Base-by-base conservation (phyloP, 1,140 invertebrate genomes). In the Lanistes nyassanus region DNA sequence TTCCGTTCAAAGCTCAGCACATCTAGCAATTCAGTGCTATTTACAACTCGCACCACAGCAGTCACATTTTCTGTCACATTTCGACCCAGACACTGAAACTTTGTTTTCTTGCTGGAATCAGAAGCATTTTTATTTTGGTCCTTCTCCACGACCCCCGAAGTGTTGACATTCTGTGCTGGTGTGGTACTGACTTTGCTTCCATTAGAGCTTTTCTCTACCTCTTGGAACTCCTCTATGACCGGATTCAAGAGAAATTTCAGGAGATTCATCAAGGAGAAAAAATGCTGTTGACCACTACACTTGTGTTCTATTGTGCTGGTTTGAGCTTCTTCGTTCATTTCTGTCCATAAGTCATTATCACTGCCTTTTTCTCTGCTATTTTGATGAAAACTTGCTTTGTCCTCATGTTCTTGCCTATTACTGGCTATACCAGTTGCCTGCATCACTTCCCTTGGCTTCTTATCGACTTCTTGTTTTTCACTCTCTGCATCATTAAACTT, bases 21-120 rank as follows among this genome's bases (percentile, higher is more conserved):
- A 67, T 91, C 90, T 34, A 93, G 85, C 16, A 93, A 79, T 76
- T 90, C 88, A 73, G 87, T 81, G 65, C 85, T 86, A 69, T 87
- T 88, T 9, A 88, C 81, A 23, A 89, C 79, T 64, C 81, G 80
- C 7, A 87, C 84, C 70, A 73, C 76, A 11, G 65, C 51, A 65
- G 81, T 84, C n/a, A 58, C 68, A 77, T 83, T 86, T 36, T 78
- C 80, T 5, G 82, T 84, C 23, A 83, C 67, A 79, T 86, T 86
- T 78, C 76, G 84, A n/a, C 83, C 80, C 42, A 73, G 77, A 76
- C 86, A 87, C 37, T 84, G 81, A 80, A 87, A 87, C 74, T 84
- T 85, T 29, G 75, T 79, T 70, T 84, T 86, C 78, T 83, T 86
- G 13, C 58, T 64, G 31, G 71, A n/a, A 9, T 81, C 81, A n/a